These are phyloP conservation scores for Patella pellucida DNA, from an alignment of 2,888 invertebrate species.

Conservation along the genomic window DNA sequence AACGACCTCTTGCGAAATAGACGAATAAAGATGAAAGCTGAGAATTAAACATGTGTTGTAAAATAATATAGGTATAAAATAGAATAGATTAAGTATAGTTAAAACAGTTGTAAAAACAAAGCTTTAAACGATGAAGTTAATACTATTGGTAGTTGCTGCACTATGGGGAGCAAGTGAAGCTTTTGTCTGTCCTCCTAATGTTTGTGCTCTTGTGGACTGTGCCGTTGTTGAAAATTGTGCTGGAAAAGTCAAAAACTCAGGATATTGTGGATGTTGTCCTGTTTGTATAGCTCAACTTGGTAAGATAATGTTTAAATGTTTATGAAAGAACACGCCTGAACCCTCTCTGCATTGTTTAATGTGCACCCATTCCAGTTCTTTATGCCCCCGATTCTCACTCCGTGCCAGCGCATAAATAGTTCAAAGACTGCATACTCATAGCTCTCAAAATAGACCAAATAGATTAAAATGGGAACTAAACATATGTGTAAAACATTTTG, in stretches of 20 bases:
- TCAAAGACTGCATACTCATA: too few relatives aligned
- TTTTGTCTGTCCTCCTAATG: conserved; percentile 23
- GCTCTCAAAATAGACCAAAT: too few relatives aligned
- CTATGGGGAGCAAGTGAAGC: background rate
- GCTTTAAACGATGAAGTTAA: background rate
- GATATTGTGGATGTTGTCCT: conserved; percentile 33
- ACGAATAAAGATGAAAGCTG: too few relatives aligned
- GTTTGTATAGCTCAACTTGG: conserved; percentile 17
- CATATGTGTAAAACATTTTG: too few relatives aligned
- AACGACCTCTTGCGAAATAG: too few relatives aligned
- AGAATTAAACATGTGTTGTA: too few relatives aligned
- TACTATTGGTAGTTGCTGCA: background rate
- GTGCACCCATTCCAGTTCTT: background rate
- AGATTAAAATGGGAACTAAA: too few relatives aligned
- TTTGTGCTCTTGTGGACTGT: conserved; percentile 21
- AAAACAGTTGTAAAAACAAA: too few relatives aligned
- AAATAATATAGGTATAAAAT: too few relatives aligned
- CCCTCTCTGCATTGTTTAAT: background rate
- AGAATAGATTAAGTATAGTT: too few relatives aligned
- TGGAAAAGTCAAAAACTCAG: conserved; percentile 24
- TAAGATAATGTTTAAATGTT: conserved; percentile 13
- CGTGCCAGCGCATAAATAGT: too few relatives aligned
- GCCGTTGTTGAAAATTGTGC: conserved; percentile 22
- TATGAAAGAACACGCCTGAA: background rate
- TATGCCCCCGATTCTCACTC: too few relatives aligned